These are phyloP conservation scores for Cottoperca gobio DNA, from an alignment of 2,797 vertebrate species.

Conservation along the genomic window DNA sequence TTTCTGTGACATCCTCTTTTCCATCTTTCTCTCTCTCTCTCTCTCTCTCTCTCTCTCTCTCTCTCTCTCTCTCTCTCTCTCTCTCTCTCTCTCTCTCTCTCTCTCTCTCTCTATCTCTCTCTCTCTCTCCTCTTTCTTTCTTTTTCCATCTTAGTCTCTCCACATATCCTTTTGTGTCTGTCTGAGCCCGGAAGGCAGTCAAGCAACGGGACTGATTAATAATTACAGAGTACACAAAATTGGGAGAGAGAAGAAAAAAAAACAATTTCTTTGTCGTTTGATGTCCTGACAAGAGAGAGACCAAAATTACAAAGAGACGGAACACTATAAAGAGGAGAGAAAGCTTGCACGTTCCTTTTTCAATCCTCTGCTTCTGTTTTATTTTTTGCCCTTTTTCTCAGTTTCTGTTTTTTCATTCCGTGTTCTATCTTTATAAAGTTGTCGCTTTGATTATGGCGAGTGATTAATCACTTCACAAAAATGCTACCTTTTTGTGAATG, in stretches of 20 bases:
- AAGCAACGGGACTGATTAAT: conserved; percentile 85
- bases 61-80: conserved; percentile 53
- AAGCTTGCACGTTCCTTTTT: conserved; percentile 75
- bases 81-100: conserved; percentile 65
- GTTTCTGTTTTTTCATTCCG: conserved; percentile 15
- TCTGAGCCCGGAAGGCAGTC: conserved; percentile 80
- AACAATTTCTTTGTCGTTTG: conserved; percentile 84
- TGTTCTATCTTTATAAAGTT: conserved; percentile 36
- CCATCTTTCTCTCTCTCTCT: conserved; percentile 56
- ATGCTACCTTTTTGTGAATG: conserved; percentile 9
- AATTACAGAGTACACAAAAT: conserved; percentile 88
- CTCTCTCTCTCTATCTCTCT: conserved; percentile 58
- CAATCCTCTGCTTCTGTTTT: conserved; percentile 71
- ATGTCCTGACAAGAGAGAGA: conserved; percentile 88
- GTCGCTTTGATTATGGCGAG: conserved; percentile 32
- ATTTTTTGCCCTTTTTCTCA: conserved; percentile 40
- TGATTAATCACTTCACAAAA: conserved; percentile 38
- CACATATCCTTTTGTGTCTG: conserved; percentile 79
- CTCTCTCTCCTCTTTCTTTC: conserved; percentile 45
- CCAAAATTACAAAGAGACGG: conserved; percentile 87
- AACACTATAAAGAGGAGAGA: conserved; percentile 74
- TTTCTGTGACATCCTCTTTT: conserved; percentile 73
- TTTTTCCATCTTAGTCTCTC: conserved; percentile 65
- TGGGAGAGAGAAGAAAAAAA: conserved; percentile 59
- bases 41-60: conserved; percentile 54